Evolutionary conservation across 2,888 invertebrate species (phyloP), one percentile per base, ranked within the genome.

Genomic region (Incurvaria masculella): DNA sequence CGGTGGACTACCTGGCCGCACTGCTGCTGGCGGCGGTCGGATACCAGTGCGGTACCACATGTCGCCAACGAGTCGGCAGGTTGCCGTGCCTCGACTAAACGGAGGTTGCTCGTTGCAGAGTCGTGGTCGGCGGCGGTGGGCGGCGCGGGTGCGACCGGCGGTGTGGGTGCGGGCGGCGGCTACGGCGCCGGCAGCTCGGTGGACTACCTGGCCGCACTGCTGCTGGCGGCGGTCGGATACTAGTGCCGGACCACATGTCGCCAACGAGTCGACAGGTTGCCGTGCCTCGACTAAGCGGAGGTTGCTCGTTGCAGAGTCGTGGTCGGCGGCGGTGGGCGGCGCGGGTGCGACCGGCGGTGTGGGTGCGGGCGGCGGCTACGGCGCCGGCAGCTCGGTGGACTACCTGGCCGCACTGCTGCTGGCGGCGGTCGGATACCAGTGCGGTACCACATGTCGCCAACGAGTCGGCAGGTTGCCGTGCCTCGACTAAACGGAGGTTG

Each of bases 401-500:
- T 82, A 84, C 71, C 73, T 82, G 18, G 74, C 83, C 18, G 83
- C 81, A 42, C 66, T 82, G 52, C 72, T 84, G 54, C 72, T 84
- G 42, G 79, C 81, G 47, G 80, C 80, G 19, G 84, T 88, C 21
- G 86, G 86, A 55, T 85, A 87, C 67, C 88, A 88, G 57, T 88
- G 87, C 59, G 84, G 86, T 42, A 84, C 85, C 3, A 87, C 87
- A 1, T 88, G 88, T 88, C 76, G 83, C 49, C 87, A 87, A 86
- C 69, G 87, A 21, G 69, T 83, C 64, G 83, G 83, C 58, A 80
- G 81, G 72, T 80, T 55, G 85, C 87, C 66, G 87, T 87, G 56
- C 88, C 87, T 58, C 84, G 86, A 43, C 84, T 85, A 2, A 87
- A 86, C 1, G 88, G 88, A 88, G 75, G 83, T 49, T 87, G 87